A percentile compares a stretch with the other conserved stretches of the same genome.
Conservation (phyloP, 2,797 vertebrate species). For the Acanthurus tractus region DNA sequence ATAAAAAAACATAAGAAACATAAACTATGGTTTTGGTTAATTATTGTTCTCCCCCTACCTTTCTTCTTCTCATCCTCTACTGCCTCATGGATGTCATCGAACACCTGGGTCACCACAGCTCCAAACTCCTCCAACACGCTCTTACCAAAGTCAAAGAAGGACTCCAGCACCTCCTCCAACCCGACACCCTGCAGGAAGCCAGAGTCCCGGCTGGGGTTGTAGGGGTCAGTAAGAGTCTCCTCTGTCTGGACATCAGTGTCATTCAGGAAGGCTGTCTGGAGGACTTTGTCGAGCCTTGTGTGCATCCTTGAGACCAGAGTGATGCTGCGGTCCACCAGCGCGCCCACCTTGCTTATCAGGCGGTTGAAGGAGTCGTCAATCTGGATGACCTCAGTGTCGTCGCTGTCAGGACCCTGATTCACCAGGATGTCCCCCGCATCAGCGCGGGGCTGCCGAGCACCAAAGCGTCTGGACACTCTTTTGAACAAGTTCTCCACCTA, state of each 20-base stretch:
- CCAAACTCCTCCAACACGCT: constrained; percentile 89
- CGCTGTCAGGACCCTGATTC: constrained; percentile 74
- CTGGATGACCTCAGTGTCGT: constrained; percentile 80
- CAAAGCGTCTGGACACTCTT: constrained; percentile 86
- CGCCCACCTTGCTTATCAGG: constrained; percentile 79
- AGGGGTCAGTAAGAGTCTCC: constrained; percentile 56
- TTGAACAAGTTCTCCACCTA: constrained; percentile 90
- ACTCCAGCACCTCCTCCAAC: constrained; percentile 87
- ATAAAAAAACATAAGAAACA: too few relatives aligned
- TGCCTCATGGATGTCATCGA: constrained; percentile 79
- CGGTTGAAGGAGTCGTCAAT: constrained; percentile 88
- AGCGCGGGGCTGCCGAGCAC: constrained; percentile 67
- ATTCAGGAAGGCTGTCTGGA: constrained; percentile 87
- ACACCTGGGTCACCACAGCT: constrained; percentile 84
- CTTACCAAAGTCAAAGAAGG: constrained; percentile 89
- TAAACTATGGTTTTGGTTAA: too few relatives aligned
- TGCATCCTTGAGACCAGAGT: constrained; percentile 87
- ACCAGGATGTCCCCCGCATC: constrained; percentile 70
- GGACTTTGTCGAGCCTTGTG: constrained; percentile 85
- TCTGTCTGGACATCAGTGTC: constrained; percentile 45
- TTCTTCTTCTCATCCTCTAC: constrained; percentile 76
- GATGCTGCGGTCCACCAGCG: constrained; percentile 86
- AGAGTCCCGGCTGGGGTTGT: constrained; percentile 67
- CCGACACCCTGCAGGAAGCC: constrained; percentile 85
- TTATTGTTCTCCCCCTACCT: constrained; percentile 71